Evolutionary conservation across 2,888 invertebrate genomes (phyloP).

Genomic region (Caenorhabditis zanzibari): DNA sequence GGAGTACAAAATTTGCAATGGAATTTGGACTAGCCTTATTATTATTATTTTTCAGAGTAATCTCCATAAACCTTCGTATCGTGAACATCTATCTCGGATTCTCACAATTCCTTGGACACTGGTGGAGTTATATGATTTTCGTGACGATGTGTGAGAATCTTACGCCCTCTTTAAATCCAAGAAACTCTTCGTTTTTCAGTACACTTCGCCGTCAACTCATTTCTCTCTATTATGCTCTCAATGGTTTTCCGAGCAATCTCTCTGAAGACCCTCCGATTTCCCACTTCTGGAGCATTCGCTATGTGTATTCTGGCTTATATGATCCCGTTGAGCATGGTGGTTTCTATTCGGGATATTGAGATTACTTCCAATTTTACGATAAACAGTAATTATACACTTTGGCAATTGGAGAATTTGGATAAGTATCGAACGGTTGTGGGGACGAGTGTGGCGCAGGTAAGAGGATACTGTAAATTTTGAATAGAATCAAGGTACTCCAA

Average conservation of each 20-base stretch:
- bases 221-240: slow-evolving; percentile 63
- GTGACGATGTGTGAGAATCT: slow-evolving; percentile 52
- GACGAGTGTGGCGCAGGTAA: slow-evolving; percentile 52
- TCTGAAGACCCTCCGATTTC: slow-evolving; percentile 56
- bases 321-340: slow-evolving; percentile 61
- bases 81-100: slow-evolving; percentile 64
- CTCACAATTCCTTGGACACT: slow-evolving; percentile 59
- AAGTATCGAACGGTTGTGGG: slow-evolving; percentile 62
- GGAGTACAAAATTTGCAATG: too few relatives aligned
- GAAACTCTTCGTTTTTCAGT: slow-evolving; percentile 41
- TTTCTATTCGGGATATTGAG: slow-evolving; percentile 52
- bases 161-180: neutral
- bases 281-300: slow-evolving; percentile 60
- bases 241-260: slow-evolving; percentile 65
- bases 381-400: slow-evolving; percentile 58
- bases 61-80: slow-evolving; percentile 60
- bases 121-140: slow-evolving; percentile 68
- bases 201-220: slow-evolving; percentile 65
- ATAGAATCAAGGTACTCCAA: too few relatives aligned
- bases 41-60: slow-evolving; percentile 65
- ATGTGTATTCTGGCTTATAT: slow-evolving; percentile 59
- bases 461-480: neutral
- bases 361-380: slow-evolving; percentile 57
- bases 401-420: slow-evolving; percentile 60
- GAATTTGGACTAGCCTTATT: too few relatives aligned